phyloP scores from a whole-genome alignment of 2,888 invertebrate genomes.

The Thereva unica region DNA sequence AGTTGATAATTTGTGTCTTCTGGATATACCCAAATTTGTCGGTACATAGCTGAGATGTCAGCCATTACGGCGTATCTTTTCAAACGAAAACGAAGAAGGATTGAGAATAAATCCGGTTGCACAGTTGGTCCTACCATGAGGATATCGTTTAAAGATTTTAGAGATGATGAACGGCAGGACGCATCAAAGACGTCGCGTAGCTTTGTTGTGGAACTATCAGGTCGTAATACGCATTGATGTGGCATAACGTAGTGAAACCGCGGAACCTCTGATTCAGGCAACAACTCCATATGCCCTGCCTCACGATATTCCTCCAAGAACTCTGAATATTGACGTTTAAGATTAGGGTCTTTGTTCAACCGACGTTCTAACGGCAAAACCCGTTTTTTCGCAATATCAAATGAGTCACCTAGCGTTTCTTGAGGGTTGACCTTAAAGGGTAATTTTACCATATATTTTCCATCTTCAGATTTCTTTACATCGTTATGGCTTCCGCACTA shows the following conservation, averaged over 20 bases:
- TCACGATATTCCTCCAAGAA: conserved; percentile 12
- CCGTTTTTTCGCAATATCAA: not conserved
- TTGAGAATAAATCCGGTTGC: conserved; percentile 46
- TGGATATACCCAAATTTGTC: conserved; percentile 44
- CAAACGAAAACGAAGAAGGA: conserved; percentile 46
- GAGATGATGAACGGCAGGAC: conserved; percentile 45
- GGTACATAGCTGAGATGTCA: conserved; percentile 45
- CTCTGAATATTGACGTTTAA: not conserved
- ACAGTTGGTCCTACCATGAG: conserved; percentile 28
- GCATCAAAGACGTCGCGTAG: conserved; percentile 39
- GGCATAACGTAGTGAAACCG: conserved; percentile 40
- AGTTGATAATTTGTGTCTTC: conserved; percentile 46
- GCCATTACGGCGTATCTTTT: conserved; percentile 46
- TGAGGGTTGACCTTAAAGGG: not conserved
- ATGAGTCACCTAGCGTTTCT: not conserved
- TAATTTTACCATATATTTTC: conserved; percentile 6
- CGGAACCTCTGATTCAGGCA: not conserved
- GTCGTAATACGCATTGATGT: conserved; percentile 46
- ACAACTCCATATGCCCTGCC: conserved; percentile 6
- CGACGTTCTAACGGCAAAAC: not conserved
- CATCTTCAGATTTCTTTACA: not conserved
- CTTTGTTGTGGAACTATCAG: conserved; percentile 45
- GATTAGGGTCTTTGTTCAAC: not conserved
- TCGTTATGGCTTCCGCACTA: too few relatives aligned
- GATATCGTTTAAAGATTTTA: conserved; percentile 37